Evolutionary conservation across 2,113 vertebrate genomes (phyloP).

Genomic region (Rhombomys opimus): DNA sequence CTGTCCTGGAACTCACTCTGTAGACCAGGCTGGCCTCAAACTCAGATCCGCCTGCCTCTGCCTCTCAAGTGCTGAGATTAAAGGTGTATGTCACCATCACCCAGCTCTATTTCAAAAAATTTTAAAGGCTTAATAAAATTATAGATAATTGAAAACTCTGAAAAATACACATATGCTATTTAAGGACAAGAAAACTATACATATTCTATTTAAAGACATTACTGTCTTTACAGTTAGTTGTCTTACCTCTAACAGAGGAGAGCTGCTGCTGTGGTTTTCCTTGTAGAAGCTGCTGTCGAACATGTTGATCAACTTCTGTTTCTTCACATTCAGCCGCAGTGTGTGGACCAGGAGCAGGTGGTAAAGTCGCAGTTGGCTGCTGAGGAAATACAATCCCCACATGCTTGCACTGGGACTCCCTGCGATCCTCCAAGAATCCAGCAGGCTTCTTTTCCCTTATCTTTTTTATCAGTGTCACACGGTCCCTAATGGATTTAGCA

Average conservation of each 20-base stretch:
- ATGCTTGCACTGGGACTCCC: slow-evolving; percentile 84
- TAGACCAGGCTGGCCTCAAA: too few species aligned
- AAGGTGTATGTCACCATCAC: too few species aligned
- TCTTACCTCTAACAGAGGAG: slow-evolving; percentile 74
- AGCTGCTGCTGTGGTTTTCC: slow-evolving; percentile 68
- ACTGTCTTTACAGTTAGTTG: not conserved
- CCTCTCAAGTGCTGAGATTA: too few species aligned
- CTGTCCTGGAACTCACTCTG: too few species aligned
- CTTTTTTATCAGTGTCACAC: slow-evolving; percentile 93
- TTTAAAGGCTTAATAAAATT: slow-evolving; percentile 13
- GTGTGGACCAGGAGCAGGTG: slow-evolving; percentile 80
- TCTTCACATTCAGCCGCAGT: slow-evolving; percentile 89
- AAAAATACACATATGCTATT: slow-evolving; percentile 50
- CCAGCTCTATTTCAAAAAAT: not conserved
- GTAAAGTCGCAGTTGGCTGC: slow-evolving; percentile 73
- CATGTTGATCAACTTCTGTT: slow-evolving; percentile 91
- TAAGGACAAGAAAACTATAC: not conserved
- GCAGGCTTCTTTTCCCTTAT: slow-evolving; percentile 90
- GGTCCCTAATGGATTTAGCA: slow-evolving; percentile 94
- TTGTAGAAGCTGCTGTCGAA: slow-evolving; percentile 86
- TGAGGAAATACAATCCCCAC: slow-evolving; percentile 65
- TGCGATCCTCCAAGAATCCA: slow-evolving; percentile 78
- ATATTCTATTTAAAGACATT: not conserved
- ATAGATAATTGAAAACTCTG: slow-evolving; percentile 42
- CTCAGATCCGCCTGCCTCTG: too few species aligned